Base-by-base conservation (phyloP, 2,113 vertebrate genomes). In the Chauna torquata region DNA sequence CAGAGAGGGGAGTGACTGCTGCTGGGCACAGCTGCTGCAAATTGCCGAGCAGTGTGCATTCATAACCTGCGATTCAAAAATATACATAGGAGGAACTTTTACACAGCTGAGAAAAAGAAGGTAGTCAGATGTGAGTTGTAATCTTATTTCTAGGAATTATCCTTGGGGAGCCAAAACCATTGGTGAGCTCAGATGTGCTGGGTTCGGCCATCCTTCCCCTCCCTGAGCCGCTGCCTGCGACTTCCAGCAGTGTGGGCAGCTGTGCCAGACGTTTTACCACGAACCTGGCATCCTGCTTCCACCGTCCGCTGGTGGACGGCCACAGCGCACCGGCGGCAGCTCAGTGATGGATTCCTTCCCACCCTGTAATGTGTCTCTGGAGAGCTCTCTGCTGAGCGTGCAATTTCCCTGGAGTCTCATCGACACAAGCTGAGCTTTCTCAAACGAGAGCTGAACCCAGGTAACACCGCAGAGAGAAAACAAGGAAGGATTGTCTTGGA, bases 381-480 rank as follows among this genome's bases (percentile, higher is more conserved):
- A 74, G 77, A 49, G 66, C 65, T 64, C 83, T 72, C 58, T 11
- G 3, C 76, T 9, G 2, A 58, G 79, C 76, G 30, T 11, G 15
- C 61, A 40, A 3, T 1, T 3, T 65, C 86, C 66, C 77, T 1
- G 3, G 68, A 20, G 61, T 2, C 55, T 16, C 44, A 0, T 16
- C 1, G 4, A 40, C 16, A 12, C 50, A 7, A 23, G 49, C 6
- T 17, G 34, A 90, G 45, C 42, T 57, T 38, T 38, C 72, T 4
- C 50, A 3, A 11, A 25, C 2, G 77, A 65, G 32, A 36, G n/a
- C 36, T 1, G 20, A 52, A 32, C 36, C 0, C 28, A 3, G 45
- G 27, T 8, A 5, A 25, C 0, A 4, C 6, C 20, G 0, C 0
- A 28, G 64, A 54, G 54, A 28, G 19, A 10, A 16, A 11, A 1